Conservation (phyloP, 2,888 invertebrate species). For the Petrolisthes cinctipes region DNA sequence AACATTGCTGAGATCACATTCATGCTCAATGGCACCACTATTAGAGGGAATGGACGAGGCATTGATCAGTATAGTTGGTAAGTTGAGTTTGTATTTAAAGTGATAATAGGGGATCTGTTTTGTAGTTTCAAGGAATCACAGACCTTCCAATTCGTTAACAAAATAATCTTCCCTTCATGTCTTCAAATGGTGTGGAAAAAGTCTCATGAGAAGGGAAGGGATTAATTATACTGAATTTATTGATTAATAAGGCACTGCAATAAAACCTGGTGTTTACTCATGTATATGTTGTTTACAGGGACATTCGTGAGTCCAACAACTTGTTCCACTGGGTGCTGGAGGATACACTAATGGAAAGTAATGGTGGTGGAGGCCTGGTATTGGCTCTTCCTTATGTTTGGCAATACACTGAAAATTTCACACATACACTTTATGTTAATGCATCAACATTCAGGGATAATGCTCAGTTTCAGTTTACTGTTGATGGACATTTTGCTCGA, state of each 20-base stretch:
- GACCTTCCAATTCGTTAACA: too few species aligned
- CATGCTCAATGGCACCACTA: conserved; percentile 86
- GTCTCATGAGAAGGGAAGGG: too few species aligned
- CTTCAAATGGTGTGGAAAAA: too few species aligned
- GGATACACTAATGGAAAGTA: conserved; percentile 87
- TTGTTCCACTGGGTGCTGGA: conserved; percentile 94
- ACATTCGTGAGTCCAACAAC: conserved; percentile 95
- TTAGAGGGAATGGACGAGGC: conserved; percentile 89
- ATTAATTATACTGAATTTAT: too few species aligned
- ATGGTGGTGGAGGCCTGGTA: conserved; percentile 87
- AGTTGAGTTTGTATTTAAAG: conserved; percentile 2
- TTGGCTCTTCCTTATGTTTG: conserved; percentile 92
- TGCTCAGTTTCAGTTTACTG: conserved; percentile 82
- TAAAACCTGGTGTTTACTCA: background rate
- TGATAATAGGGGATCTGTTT: conserved; percentile 9
- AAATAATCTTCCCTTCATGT: too few species aligned
- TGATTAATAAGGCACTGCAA: too few species aligned
- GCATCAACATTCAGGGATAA: conserved; percentile 91
- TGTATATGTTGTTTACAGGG: conserved; percentile 73
- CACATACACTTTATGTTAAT: conserved; percentile 88
- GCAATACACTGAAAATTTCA: conserved; percentile 94
- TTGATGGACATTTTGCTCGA: conserved; percentile 94
- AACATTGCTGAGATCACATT: conserved; percentile 92
- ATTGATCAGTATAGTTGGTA: conserved; percentile 84
- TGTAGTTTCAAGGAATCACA: too few species aligned